Conservation (phyloP, 2,797 vertebrate genomes). For the Takifugu ocellatus region DNA sequence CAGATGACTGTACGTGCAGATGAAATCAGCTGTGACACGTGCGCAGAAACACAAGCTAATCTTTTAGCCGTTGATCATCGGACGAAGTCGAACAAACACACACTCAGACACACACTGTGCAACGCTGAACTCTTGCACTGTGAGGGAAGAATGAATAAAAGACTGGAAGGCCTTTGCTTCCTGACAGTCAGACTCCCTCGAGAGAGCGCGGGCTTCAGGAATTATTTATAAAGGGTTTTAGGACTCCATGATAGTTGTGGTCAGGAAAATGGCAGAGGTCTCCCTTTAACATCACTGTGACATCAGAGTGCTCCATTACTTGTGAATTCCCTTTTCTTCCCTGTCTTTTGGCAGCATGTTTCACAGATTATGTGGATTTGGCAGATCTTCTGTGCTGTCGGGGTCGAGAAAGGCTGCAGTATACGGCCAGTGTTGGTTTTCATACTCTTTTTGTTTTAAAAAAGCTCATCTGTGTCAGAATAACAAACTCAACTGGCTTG, state of each 20-base stretch:
- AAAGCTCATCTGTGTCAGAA: too few species aligned
- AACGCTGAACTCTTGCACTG: conserved; percentile 12
- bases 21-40: too few species aligned
- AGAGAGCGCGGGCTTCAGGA: not conserved
- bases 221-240: conserved; percentile 11
- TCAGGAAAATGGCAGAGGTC: not conserved
- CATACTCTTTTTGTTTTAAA: too few species aligned
- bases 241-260: not conserved
- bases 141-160: conserved; percentile 4
- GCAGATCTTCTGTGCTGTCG: too few species aligned
- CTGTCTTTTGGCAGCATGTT: too few species aligned
- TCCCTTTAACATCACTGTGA: not conserved
- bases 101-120: not conserved
- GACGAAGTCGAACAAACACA: too few species aligned
- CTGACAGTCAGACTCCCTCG: conserved; percentile 13
- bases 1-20: conserved; percentile 10
- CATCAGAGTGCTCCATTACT: not conserved
- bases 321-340: not conserved
- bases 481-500: too few species aligned
- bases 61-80: too few species aligned
- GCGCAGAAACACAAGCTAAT: too few species aligned
- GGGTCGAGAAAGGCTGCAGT: too few species aligned
- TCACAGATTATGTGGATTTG: too few species aligned
- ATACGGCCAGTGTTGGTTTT: too few species aligned
- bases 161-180: conserved; percentile 4